A percentile compares a stretch with the other conserved stretches of the same genome.
Evolutionary conservation across 2,797 vertebrate genomes (phyloP).

Genomic region (Percopsis omiscomaycus): DNA sequence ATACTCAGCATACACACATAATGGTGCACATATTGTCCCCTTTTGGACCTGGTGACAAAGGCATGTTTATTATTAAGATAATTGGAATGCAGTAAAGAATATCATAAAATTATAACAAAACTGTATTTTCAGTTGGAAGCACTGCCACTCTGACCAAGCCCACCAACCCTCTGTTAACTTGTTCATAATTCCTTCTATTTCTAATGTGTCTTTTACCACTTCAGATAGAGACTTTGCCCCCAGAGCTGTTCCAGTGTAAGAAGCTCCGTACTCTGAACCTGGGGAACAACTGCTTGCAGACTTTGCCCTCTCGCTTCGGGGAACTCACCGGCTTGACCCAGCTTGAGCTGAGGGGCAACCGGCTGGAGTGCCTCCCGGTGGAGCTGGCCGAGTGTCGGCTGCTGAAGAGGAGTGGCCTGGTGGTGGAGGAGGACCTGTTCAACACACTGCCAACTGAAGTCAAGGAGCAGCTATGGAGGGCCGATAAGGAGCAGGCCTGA

Average conservation of each 20-base stretch:
- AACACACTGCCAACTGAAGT: conserved; percentile 92
- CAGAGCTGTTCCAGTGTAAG: conserved; percentile 96
- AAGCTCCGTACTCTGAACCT: conserved; percentile 93
- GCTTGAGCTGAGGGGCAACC: conserved; percentile 95
- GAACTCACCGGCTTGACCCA: conserved; percentile 91
- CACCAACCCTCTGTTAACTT: not conserved
- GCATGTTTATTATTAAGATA: too few relatives aligned
- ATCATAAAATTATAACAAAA: too few relatives aligned
- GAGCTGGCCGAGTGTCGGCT: conserved; percentile 94
- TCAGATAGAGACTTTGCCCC: conserved; percentile 93
- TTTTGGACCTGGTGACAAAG: too few relatives aligned
- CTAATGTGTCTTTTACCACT: conserved; percentile 18
- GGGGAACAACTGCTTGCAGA: conserved; percentile 93
- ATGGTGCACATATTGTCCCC: too few relatives aligned
- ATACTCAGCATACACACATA: too few relatives aligned
- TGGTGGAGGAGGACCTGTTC: conserved; percentile 97
- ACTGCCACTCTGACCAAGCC: too few relatives aligned
- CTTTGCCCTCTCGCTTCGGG: conserved; percentile 89
- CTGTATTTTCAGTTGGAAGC: too few relatives aligned
- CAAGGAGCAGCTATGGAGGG: conserved; percentile 94
- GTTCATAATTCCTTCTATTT: conserved; percentile 5
- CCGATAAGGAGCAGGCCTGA: conserved; percentile 94
- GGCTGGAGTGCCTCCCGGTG: conserved; percentile 94
- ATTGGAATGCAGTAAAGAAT: too few relatives aligned
- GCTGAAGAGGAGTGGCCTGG: conserved; percentile 89